phyloP scores from a whole-genome alignment of 2,888 invertebrate species.

The Villa cingulata region DNA sequence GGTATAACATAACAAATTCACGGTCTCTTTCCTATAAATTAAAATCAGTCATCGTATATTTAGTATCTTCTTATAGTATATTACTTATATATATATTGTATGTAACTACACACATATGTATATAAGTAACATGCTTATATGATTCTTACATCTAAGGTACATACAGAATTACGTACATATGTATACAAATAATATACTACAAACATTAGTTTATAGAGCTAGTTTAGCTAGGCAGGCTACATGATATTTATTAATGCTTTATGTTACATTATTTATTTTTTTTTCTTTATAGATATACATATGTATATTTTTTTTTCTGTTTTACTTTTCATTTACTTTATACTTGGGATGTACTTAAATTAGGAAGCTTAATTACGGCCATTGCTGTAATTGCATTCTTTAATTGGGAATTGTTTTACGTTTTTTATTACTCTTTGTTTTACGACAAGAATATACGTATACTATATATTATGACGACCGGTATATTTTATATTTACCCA shows the following conservation, averaged over 20 bases:
- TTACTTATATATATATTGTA: not conserved
- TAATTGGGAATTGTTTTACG: slow-evolving; percentile 16
- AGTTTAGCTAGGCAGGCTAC: too few species aligned
- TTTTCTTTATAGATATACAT: too few species aligned
- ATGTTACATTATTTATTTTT: too few species aligned
- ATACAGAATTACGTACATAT: too few species aligned
- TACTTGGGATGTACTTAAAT: slow-evolving; percentile 15
- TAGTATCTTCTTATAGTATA: not conserved
- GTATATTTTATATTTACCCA: too few species aligned
- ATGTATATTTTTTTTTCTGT: too few species aligned
- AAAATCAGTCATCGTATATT: not conserved
- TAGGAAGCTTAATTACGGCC: slow-evolving; percentile 15
- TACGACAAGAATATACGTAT: not conserved
- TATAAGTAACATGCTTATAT: too few species aligned
- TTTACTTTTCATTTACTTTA: slow-evolving; percentile 12
- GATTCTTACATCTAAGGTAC: too few species aligned
- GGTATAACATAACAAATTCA: too few species aligned
- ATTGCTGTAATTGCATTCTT: slow-evolving; percentile 16
- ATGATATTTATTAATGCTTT: too few species aligned
- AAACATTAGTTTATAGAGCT: too few species aligned
- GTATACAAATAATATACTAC: too few species aligned
- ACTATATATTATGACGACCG: not conserved
- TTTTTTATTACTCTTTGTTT: slow-evolving; percentile 14
- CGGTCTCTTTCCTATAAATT: not conserved
- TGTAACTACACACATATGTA: not conserved